These are phyloP conservation scores for Anoplius nigerrimus DNA, from an alignment of 2,888 invertebrate genomes.

Conservation along the genomic window DNA sequence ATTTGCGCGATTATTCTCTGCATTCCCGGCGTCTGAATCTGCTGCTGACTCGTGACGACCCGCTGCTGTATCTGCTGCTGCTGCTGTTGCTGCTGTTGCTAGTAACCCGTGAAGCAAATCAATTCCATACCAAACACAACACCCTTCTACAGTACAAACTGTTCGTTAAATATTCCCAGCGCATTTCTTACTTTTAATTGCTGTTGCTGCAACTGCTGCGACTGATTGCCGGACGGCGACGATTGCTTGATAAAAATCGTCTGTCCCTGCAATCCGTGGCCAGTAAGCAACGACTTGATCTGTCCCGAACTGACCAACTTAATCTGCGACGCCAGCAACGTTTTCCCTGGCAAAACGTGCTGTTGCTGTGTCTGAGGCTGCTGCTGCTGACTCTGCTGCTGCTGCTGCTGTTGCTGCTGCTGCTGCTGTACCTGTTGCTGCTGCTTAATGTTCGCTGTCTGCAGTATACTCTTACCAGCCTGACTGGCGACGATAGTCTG, in stretches of 20 bases:
- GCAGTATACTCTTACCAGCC: constrained; percentile 64
- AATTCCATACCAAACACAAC: no score
- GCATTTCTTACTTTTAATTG: constrained; percentile 76
- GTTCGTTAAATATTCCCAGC: not conserved
- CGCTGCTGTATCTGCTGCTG: constrained; percentile 53
- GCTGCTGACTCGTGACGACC: constrained; percentile 67
- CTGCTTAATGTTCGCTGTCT: constrained; percentile 63
- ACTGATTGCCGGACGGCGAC: constrained; percentile 62
- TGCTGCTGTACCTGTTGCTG: constrained; percentile 60
- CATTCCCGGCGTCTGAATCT: constrained; percentile 68
- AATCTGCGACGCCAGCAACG: constrained; percentile 71
- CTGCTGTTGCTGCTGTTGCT: constrained; percentile 66
- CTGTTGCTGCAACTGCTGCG: constrained; percentile 72
- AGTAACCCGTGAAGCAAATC: constrained; percentile 22
- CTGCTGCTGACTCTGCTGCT: constrained; percentile 60
- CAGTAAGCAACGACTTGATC: constrained; percentile 71
- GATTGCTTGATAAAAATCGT: constrained; percentile 73
- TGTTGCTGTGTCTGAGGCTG: constrained; percentile 60
- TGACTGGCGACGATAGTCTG: constrained; percentile 35
- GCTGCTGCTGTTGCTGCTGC: constrained; percentile 57
- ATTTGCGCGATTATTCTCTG: constrained; percentile 73
- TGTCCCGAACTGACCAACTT: constrained; percentile 72
- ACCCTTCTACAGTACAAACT: no score
- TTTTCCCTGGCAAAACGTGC: constrained; percentile 72
- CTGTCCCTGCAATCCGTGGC: constrained; percentile 72